Percentiles rank a stretch among this genome's conserved stretches.
These are phyloP conservation scores for Turdus rufiventris DNA, from an alignment of 2,113 vertebrate species.

Conservation along the genomic window DNA sequence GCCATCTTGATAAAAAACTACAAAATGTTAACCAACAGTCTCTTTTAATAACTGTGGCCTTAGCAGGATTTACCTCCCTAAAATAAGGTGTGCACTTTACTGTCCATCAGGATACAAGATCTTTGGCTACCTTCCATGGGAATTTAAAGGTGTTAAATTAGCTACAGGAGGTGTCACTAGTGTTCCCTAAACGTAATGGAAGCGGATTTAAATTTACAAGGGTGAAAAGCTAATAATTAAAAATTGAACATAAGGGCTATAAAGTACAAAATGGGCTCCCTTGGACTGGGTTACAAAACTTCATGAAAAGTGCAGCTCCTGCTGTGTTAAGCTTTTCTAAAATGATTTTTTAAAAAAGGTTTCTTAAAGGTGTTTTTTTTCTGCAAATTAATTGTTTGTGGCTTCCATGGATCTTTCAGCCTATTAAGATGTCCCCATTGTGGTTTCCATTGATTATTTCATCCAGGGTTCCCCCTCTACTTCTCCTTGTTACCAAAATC, in stretches of 20 bases:
- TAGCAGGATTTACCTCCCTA: neutral
- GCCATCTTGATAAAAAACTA: neutral
- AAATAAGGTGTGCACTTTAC: slow-evolving; percentile 9
- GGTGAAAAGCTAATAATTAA: slow-evolving; percentile 40
- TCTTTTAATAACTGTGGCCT: neutral
- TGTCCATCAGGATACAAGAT: neutral
- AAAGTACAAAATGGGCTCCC: slow-evolving; percentile 27
- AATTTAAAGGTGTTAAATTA: slow-evolving; percentile 19
- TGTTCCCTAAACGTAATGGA: neutral
- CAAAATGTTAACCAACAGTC: neutral
- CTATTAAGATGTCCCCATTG: neutral
- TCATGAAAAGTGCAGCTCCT: neutral
- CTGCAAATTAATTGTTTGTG: slow-evolving; percentile 19
- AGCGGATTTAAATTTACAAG: slow-evolving; percentile 23
- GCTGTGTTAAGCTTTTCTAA: neutral
- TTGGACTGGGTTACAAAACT: neutral
- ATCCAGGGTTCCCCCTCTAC: neutral
- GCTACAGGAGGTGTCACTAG: neutral
- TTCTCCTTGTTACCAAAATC: neutral
- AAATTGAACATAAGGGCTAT: slow-evolving; percentile 43
- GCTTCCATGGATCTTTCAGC: neutral
- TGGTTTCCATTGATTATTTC: neutral
- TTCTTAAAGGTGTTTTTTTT: neutral
- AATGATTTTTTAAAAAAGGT: neutral
- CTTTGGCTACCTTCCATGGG: slow-evolving; percentile 1